A percentile compares a stretch with the other conserved stretches of the same genome.
These are phyloP conservation scores for Psammodynastes pulverulentus DNA, from an alignment of 2,113 vertebrate species.

Conservation along the genomic window DNA sequence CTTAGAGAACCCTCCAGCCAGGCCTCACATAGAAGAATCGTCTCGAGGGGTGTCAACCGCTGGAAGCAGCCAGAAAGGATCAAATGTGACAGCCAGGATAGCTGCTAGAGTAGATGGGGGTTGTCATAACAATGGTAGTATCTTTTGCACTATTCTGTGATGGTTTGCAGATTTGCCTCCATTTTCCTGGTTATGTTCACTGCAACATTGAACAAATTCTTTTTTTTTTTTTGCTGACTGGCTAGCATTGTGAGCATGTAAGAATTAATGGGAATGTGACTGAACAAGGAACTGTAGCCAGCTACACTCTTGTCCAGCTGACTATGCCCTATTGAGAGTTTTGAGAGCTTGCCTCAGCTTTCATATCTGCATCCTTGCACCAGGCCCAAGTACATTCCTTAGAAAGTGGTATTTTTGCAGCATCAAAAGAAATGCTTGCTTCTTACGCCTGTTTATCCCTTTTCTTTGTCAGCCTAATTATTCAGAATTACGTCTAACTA, in stretches of 20 bases:
- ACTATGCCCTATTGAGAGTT: not conserved
- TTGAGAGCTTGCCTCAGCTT: not conserved
- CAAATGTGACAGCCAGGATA: conserved; percentile 79
- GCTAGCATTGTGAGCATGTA: not conserved
- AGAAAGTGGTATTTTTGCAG: not conserved
- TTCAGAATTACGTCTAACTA: not conserved
- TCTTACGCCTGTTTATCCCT: not conserved
- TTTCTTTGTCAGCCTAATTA: not conserved
- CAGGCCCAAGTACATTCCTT: not conserved
- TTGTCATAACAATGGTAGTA: conserved; percentile 78
- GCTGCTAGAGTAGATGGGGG: conserved; percentile 79
- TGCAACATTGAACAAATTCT: not conserved
- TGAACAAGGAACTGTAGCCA: not conserved
- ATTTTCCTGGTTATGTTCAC: not conserved
- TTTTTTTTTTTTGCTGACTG: not conserved
- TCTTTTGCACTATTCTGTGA: conserved; percentile 85
- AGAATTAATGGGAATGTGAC: not conserved
- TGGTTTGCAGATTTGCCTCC: not conserved
- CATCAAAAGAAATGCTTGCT: not conserved
- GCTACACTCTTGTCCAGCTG: not conserved
- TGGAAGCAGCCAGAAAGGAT: conserved; percentile 68
- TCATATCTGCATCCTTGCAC: not conserved
- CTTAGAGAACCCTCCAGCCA: conserved; percentile 78
- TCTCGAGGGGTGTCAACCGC: conserved; percentile 59
- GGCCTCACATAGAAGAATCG: conserved; percentile 71